These are phyloP conservation scores for Drosophila nigritarsus DNA, from an alignment of 2,888 invertebrate species.

Conservation along the genomic window DNA sequence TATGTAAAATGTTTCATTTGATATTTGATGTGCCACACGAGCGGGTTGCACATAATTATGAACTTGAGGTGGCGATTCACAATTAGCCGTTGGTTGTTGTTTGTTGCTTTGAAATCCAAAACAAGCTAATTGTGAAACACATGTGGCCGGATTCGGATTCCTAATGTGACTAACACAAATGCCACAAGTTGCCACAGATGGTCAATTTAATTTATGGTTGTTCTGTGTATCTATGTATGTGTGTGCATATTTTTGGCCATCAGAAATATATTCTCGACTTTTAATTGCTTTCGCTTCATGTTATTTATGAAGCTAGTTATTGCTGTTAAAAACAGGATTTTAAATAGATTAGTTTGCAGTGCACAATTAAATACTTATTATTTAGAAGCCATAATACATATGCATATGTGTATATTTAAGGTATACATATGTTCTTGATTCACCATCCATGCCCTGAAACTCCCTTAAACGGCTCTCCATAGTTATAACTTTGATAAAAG, in stretches of 20 bases:
- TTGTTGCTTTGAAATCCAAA: conserved; percentile 22
- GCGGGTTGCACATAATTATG: conserved; percentile 60
- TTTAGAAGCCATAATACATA: not conserved
- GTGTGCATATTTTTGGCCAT: conserved; percentile 1
- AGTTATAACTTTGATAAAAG: not conserved
- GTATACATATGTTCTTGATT: not conserved
- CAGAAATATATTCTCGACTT: not conserved
- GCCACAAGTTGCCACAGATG: conserved; percentile 16
- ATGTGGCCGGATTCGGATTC: not conserved
- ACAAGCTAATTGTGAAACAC: conserved; percentile 17
- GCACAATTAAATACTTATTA: not conserved
- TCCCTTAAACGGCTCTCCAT: not conserved
- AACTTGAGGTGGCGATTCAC: conserved; percentile 60
- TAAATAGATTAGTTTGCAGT: not conserved
- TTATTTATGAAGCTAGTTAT: conserved; percentile 1
- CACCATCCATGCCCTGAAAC: not conserved
- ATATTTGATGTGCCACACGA: conserved; percentile 36
- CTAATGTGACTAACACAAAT: conserved; percentile 8
- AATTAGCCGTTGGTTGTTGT: conserved; percentile 11
- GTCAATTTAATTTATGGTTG: conserved; percentile 23
- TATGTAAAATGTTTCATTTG: conserved; percentile 59
- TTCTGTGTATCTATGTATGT: not conserved
- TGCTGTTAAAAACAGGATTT: not conserved
- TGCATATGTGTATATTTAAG: not conserved
- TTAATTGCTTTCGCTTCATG: conserved; percentile 29